These are phyloP conservation scores for Neelides sp. DNA, from an alignment of 1,140 invertebrate genomes.

Conservation along the genomic window DNA sequence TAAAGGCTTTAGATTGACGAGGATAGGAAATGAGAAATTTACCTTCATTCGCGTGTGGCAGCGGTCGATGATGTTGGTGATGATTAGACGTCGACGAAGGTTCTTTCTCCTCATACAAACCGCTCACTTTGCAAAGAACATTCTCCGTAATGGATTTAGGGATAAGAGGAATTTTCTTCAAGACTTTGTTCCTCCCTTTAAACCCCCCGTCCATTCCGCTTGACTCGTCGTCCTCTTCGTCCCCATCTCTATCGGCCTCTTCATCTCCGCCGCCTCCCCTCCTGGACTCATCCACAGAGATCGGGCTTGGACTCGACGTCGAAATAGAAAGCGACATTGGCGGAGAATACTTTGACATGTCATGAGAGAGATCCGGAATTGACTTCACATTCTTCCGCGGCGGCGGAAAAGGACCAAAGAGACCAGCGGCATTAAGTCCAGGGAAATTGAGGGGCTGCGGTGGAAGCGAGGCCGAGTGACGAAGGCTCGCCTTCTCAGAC, in stretches of 20 bases:
- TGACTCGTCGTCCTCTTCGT: slow-evolving; percentile 17
- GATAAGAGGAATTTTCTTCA: slow-evolving; percentile 16
- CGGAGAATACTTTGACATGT: slow-evolving; percentile 27
- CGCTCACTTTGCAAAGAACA: slow-evolving; percentile 19
- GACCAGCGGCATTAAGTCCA: too few species aligned
- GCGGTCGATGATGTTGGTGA: background rate
- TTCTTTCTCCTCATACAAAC: too few species aligned
- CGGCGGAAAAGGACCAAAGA: too few species aligned
- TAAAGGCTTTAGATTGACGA: too few species aligned
- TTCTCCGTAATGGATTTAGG: slow-evolving; percentile 30
- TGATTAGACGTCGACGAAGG: slow-evolving; percentile 2
- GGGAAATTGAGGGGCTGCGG: background rate
- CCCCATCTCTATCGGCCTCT: background rate
- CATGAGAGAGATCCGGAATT: slow-evolving; percentile 21
- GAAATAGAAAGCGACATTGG: slow-evolving; percentile 7
- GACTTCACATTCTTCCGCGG: slow-evolving; percentile 19
- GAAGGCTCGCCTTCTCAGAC: slow-evolving; percentile 21
- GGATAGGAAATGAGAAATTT: slow-evolving; percentile 5
- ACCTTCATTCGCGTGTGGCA: slow-evolving; percentile 12
- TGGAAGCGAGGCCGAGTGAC: background rate
- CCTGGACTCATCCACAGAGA: too few species aligned
- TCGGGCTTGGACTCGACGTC: background rate
- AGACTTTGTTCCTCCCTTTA: background rate
- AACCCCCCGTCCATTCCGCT: too few species aligned
- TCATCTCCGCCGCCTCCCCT: background rate